These are phyloP conservation scores for Eurois occulta DNA, from an alignment of 2,888 invertebrate species.

Conservation along the genomic window DNA sequence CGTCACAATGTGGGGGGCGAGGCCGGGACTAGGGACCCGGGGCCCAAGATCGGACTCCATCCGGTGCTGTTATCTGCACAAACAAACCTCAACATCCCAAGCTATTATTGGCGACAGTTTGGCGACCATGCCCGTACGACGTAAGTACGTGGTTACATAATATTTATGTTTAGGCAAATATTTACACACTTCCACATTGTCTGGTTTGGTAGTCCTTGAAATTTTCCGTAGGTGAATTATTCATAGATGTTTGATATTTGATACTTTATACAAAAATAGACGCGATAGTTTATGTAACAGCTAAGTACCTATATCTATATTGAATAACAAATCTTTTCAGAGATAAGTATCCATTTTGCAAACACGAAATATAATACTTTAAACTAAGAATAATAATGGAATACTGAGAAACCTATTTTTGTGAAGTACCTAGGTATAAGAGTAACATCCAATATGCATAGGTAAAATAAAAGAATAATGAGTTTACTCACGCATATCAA, in stretches of 20 bases:
- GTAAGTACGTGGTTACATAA: slow-evolving; percentile 56
- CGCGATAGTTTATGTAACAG: not conserved
- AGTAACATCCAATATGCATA: not conserved
- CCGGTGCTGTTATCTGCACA: slow-evolving; percentile 77
- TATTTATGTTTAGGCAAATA: slow-evolving; percentile 49
- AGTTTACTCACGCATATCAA: not conserved
- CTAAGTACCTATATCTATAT: not conserved
- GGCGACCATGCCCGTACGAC: slow-evolving; percentile 60
- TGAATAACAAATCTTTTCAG: not conserved
- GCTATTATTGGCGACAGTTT: slow-evolving; percentile 71
- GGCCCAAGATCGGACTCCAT: slow-evolving; percentile 59
- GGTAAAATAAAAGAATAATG: not conserved
- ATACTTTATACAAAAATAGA: not conserved
- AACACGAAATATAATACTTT: not conserved
- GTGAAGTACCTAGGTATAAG: not conserved
- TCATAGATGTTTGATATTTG: not conserved
- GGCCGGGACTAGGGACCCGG: slow-evolving; percentile 5
- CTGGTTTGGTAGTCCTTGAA: slow-evolving; percentile 8
- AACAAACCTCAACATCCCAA: slow-evolving; percentile 76
- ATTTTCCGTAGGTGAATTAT: slow-evolving; percentile 9
- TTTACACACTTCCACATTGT: slow-evolving; percentile 15
- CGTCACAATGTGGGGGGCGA: slow-evolving; percentile 34
- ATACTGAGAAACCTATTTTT: not conserved
- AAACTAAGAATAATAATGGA: not conserved
- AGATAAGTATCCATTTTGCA: not conserved